Evolutionary conservation across 2,113 vertebrate species (phyloP).

Genomic region (Burhinus oedicnemus): DNA sequence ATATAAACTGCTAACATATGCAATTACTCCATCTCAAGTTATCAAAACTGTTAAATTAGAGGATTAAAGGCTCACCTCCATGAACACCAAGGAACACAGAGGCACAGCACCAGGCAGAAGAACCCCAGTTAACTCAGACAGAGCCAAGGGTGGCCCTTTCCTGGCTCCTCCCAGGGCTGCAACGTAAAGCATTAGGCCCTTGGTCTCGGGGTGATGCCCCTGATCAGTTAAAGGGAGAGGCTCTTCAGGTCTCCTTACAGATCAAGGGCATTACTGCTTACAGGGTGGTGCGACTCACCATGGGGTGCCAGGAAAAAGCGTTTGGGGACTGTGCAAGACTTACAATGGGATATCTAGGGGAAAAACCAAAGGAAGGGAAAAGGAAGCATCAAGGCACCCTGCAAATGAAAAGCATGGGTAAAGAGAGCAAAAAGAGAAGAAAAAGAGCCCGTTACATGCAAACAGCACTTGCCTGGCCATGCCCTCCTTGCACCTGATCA

Average conservation of each 20-base stretch:
- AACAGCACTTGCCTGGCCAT: background rate
- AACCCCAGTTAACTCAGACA: background rate
- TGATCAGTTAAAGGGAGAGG: background rate
- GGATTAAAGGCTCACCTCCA: conserved; percentile 9
- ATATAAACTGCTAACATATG: background rate
- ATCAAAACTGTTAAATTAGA: background rate
- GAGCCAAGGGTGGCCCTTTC: background rate
- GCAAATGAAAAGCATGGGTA: background rate
- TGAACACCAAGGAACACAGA: background rate
- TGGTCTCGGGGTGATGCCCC: background rate
- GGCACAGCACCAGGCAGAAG: background rate
- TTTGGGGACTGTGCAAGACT: background rate
- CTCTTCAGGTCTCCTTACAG: background rate
- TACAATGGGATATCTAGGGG: background rate
- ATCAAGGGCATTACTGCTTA: background rate
- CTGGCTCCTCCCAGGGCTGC: background rate
- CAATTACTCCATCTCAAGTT: background rate
- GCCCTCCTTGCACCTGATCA: background rate
- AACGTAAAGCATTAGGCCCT: background rate
- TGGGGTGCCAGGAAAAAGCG: background rate
- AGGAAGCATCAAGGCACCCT: background rate
- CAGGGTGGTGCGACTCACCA: background rate
- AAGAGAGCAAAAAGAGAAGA: background rate
- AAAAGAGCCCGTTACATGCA: background rate
- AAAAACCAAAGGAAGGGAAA: background rate